A percentile compares a stretch with the other conserved stretches of the same genome.
Conservation (phyloP, 2,797 vertebrate species). For the Mustela erminea region DNA sequence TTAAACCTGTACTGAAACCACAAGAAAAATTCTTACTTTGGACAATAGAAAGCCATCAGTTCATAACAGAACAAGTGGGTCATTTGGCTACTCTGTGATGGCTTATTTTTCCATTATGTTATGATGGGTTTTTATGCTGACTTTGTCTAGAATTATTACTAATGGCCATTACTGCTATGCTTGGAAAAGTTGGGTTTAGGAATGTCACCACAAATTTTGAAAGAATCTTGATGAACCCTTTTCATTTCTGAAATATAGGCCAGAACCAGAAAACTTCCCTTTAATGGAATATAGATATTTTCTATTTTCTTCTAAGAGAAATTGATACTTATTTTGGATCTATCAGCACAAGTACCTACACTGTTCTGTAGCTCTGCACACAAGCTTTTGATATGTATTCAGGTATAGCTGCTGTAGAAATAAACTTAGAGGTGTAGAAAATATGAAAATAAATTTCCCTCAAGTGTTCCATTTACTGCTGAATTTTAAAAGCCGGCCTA, state of each 20-base stretch:
- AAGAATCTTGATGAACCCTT: background rate
- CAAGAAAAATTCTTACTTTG: background rate
- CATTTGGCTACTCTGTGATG: background rate
- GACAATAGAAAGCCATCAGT: background rate
- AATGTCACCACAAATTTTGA: background rate
- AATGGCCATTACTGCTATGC: background rate
- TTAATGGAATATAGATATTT: background rate
- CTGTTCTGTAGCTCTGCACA: background rate
- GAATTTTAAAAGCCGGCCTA: background rate
- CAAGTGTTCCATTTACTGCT: background rate
- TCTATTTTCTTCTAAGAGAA: slow-evolving; percentile 6
- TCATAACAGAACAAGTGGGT: background rate
- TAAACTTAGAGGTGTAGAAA: background rate
- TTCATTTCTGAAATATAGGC: slow-evolving; percentile 1
- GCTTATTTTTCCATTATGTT: background rate
- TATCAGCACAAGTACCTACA: background rate
- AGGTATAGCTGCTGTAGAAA: background rate
- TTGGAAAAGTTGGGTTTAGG: background rate
- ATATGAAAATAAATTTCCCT: slow-evolving; percentile 6
- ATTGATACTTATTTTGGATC: background rate
- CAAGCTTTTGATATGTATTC: background rate
- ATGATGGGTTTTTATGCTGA: background rate
- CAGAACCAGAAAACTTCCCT: background rate
- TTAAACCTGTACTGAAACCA: background rate
- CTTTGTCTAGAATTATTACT: slow-evolving; percentile 15